phyloP scores from a whole-genome alignment of 2,113 vertebrate genomes.

The Boulengerochromis microlepis region DNA sequence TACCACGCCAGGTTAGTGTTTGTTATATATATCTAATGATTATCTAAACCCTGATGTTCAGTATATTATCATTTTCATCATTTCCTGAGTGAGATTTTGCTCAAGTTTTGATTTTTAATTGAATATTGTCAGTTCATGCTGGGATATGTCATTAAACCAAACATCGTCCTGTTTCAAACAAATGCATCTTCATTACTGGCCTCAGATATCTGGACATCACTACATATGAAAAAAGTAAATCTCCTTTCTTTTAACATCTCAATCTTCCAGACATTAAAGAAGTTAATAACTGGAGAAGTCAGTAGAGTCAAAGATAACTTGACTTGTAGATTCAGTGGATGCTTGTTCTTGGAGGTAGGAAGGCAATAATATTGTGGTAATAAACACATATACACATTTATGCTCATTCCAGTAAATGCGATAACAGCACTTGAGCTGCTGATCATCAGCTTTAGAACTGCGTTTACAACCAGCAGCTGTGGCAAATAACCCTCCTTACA shows the following conservation, averaged over 20 bases:
- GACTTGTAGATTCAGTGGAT: neutral
- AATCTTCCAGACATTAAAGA: neutral
- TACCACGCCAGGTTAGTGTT: slow-evolving; percentile 85
- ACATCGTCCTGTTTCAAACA: neutral
- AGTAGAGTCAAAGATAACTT: neutral
- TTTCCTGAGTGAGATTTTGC: neutral
- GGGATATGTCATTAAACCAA: neutral
- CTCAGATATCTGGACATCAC: neutral
- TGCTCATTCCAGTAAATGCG: neutral
- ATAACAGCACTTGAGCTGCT: neutral
- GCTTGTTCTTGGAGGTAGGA: neutral
- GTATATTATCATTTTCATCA: neutral
- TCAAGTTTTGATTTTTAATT: neutral
- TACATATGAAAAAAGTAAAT: neutral
- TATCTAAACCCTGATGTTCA: neutral
- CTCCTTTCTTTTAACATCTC: neutral
- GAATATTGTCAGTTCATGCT: neutral
- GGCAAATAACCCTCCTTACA: neutral
- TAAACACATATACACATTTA: neutral
- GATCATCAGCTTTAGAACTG: neutral
- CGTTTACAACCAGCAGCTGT: neutral
- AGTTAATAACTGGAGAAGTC: neutral
- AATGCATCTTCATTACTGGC: neutral
- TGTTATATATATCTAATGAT: neutral
- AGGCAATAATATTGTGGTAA: neutral